phyloP scores from a whole-genome alignment of 2,113 vertebrate genomes.

The Hippocampus abdominalis region DNA sequence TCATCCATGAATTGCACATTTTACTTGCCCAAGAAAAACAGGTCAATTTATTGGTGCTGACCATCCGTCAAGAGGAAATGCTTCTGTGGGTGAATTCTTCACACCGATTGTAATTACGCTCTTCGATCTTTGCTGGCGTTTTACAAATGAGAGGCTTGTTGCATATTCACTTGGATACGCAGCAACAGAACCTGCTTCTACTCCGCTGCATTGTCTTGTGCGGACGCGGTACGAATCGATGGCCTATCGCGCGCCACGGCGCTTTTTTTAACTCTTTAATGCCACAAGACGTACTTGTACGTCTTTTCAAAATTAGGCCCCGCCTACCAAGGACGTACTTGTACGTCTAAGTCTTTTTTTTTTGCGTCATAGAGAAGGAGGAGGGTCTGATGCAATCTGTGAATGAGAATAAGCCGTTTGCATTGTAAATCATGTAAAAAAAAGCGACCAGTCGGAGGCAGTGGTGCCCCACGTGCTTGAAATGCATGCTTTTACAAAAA shows the following conservation, averaged over 20 bases:
- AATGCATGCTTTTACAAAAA: too few species aligned
- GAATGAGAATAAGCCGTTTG: too few species aligned
- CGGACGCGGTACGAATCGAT: conserved; percentile 31
- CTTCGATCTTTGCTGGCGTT: neutral
- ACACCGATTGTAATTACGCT: neutral
- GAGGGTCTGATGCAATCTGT: too few species aligned
- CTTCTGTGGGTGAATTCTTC: neutral
- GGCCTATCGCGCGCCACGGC: conserved; percentile 19
- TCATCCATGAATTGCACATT: too few species aligned
- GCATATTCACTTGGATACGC: neutral
- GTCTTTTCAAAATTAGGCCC: too few species aligned
- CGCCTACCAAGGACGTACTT: too few species aligned
- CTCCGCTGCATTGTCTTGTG: conserved; percentile 3
- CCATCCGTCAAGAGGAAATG: neutral
- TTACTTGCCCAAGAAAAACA: neutral
- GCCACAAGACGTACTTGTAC: too few species aligned
- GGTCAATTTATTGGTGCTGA: neutral
- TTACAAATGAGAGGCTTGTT: conserved; percentile 4
- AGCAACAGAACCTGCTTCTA: neutral
- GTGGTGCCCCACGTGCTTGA: too few species aligned
- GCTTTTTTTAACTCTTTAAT: conserved; percentile 23
- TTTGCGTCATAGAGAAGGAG: too few species aligned
- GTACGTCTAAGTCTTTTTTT: too few species aligned
- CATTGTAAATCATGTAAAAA: too few species aligned
- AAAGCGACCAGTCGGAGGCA: too few species aligned